These are phyloP conservation scores for Acipenser ruthenus DNA, from an alignment of 2,797 vertebrate genomes.

Conservation along the genomic window DNA sequence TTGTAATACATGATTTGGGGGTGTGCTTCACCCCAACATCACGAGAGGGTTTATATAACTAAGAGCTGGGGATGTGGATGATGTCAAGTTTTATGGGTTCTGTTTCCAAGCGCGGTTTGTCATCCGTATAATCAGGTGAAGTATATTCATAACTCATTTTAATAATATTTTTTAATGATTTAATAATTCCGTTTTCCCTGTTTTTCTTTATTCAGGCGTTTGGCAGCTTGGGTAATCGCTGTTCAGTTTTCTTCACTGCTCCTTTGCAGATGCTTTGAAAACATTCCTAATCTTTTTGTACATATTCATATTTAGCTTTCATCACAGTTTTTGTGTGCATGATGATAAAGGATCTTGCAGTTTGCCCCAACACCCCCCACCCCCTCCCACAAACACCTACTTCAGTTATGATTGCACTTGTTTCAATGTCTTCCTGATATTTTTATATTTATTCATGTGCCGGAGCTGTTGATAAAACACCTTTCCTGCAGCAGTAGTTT, in stretches of 20 bases:
- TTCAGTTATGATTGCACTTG: slow-evolving; percentile 11
- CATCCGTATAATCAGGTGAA: not conserved
- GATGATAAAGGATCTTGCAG: not conserved
- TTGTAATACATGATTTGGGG: too few species aligned
- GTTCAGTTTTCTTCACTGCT: slow-evolving; percentile 36
- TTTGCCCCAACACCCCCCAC: not conserved
- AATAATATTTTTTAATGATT: slow-evolving; percentile 13
- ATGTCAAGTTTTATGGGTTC: too few species aligned
- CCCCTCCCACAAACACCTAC: slow-evolving; percentile 17
- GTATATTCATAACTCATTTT: not conserved
- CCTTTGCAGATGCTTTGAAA: slow-evolving; percentile 41
- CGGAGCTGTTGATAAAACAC: slow-evolving; percentile 32
- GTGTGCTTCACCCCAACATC: too few species aligned
- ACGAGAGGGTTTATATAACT: too few species aligned
- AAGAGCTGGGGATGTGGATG: too few species aligned
- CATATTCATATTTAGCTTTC: slow-evolving; percentile 31
- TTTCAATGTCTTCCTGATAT: slow-evolving; percentile 28
- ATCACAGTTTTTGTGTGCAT: slow-evolving; percentile 16
- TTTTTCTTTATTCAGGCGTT: slow-evolving; percentile 21
- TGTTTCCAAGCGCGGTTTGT: too few species aligned
- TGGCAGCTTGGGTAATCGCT: slow-evolving; percentile 35
- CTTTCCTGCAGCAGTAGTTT: slow-evolving; percentile 27
- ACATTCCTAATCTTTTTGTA: slow-evolving; percentile 32
- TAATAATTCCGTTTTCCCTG: slow-evolving; percentile 14
- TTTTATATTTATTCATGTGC: slow-evolving; percentile 33